Evolutionary conservation across 1,140 invertebrate genomes (phyloP).

Genomic region (Octopus sinensis): DNA sequence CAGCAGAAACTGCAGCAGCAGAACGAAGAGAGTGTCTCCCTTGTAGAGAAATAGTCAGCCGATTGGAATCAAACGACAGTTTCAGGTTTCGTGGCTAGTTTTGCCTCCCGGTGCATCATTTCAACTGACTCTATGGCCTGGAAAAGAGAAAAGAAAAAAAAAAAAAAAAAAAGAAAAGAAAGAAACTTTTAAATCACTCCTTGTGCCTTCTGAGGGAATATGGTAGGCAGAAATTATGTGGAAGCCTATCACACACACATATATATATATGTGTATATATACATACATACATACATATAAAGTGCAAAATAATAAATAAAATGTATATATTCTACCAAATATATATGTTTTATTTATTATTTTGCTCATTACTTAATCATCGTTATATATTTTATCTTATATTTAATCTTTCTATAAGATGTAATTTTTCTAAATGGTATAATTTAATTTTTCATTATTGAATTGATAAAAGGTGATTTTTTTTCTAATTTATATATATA

Average conservation of each 20-base stretch:
- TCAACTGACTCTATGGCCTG: conserved; percentile 92
- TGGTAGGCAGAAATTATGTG: no score
- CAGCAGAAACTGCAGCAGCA: no score
- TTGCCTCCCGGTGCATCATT: conserved; percentile 71
- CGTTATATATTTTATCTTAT: no score
- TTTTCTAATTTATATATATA: no score
- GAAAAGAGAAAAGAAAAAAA: conserved; percentile 53
- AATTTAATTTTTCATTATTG: no score
- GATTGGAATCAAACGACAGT: conserved; percentile 42
- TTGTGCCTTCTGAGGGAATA: conserved; percentile 10
- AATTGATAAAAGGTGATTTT: no score
- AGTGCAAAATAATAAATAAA: not conserved
- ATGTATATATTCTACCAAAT: not conserved
- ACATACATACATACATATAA: not conserved
- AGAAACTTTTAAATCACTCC: not conserved
- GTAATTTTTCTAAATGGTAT: no score
- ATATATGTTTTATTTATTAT: no score
- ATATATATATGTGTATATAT: not conserved
- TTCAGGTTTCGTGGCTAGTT: conserved; percentile 75
- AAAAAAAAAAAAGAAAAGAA: conserved; percentile 18
- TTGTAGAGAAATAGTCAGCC: not conserved
- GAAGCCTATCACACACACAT: no score
- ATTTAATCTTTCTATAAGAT: no score
- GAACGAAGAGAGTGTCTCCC: not conserved
- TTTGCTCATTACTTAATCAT: no score